These are phyloP conservation scores for Timandra comae DNA, from an alignment of 2,888 invertebrate species.

Conservation along the genomic window DNA sequence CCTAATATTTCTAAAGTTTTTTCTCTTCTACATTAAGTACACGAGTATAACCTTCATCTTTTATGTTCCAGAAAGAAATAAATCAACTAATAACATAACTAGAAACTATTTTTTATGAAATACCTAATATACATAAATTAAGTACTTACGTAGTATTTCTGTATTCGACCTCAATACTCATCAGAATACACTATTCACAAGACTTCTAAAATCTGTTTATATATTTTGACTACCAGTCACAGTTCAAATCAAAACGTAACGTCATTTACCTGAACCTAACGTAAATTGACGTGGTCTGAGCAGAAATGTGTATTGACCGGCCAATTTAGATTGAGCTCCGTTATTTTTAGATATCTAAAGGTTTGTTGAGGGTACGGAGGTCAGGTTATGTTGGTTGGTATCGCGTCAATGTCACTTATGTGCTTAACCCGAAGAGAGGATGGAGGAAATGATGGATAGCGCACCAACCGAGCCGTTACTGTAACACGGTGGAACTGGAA, in stretches of 20 bases:
- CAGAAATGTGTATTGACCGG: constrained; percentile 44
- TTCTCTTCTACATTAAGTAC: too few species aligned
- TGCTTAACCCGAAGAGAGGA: constrained; percentile 75
- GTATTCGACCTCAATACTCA: too few species aligned
- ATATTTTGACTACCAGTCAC: constrained; percentile 43
- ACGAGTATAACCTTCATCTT: too few species aligned
- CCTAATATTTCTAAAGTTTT: too few species aligned
- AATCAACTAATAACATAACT: too few species aligned
- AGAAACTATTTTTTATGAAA: too few species aligned
- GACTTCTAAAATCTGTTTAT: constrained; percentile 12
- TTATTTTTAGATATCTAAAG: constrained; percentile 28
- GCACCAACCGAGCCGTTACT: constrained; percentile 57
- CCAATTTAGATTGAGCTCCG: constrained; percentile 41
- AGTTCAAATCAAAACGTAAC: constrained; percentile 60
- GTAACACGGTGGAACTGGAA: constrained; percentile 41
- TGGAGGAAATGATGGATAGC: constrained; percentile 74
- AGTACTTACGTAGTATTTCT: too few species aligned
- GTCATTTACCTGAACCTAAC: constrained; percentile 63
- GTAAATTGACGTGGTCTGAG: constrained; percentile 47
- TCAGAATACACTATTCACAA: too few species aligned
- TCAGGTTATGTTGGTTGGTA: constrained; percentile 44
- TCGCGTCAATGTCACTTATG: constrained; percentile 75
- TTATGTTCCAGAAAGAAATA: too few species aligned
- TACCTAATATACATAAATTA: too few species aligned
- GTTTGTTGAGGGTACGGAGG: constrained; percentile 28